phyloP scores from a whole-genome alignment of 2,113 vertebrate genomes.

The Apeltes quadracus region DNA sequence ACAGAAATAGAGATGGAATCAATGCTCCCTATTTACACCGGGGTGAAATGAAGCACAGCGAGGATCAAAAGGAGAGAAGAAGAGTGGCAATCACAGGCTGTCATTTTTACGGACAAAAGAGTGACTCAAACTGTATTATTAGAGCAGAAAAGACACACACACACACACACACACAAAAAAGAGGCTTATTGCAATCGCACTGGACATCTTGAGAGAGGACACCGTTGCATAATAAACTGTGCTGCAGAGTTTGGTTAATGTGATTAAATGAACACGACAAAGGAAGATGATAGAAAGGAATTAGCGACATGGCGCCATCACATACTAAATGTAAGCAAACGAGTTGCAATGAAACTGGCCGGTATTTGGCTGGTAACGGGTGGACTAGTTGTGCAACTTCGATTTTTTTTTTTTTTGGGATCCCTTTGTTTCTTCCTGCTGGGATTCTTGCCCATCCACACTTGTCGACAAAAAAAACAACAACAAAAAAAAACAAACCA shows the following conservation, averaged over 20 bases:
- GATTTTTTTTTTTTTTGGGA: slow-evolving; percentile 16
- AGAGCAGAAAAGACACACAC: slow-evolving; percentile 47
- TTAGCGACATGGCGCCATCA: slow-evolving; percentile 6
- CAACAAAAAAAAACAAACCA: slow-evolving; percentile 22
- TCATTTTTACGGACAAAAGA: slow-evolving; percentile 71
- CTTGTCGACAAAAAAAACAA: slow-evolving; percentile 23
- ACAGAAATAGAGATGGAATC: slow-evolving; percentile 64
- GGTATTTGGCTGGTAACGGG: slow-evolving; percentile 38
- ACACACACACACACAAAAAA: no score
- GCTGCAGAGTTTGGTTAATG: slow-evolving; percentile 19
- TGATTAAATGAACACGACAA: slow-evolving; percentile 12
- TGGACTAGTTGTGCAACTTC: slow-evolving; percentile 53
- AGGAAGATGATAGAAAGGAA: not conserved
- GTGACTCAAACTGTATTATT: slow-evolving; percentile 60
- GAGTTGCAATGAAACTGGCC: slow-evolving; percentile 11
- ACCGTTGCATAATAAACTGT: slow-evolving; percentile 23
- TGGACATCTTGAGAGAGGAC: slow-evolving; percentile 30
- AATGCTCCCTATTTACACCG: slow-evolving; percentile 52
- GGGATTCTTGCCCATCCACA: slow-evolving; percentile 55
- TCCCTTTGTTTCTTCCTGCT: slow-evolving; percentile 51
- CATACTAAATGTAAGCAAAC: slow-evolving; percentile 21
- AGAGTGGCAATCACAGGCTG: slow-evolving; percentile 59
- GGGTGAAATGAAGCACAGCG: slow-evolving; percentile 44
- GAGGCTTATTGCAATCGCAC: slow-evolving; percentile 41
- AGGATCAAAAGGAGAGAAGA: slow-evolving; percentile 30